Conservation (phyloP, 2,797 vertebrate genomes). For the Dallia pectoralis region DNA sequence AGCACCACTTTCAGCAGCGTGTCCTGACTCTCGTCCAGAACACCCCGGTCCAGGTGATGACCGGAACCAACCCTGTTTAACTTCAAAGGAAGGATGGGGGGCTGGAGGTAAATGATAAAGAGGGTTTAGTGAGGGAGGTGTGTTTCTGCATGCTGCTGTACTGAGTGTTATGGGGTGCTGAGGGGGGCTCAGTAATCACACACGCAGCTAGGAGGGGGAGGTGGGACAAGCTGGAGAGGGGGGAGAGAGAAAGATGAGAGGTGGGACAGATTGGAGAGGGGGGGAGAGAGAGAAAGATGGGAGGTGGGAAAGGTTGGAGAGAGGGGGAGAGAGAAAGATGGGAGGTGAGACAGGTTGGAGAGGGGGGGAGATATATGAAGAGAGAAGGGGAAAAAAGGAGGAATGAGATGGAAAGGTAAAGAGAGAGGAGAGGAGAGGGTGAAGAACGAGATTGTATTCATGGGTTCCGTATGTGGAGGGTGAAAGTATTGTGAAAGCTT, state of each 20-base stretch:
- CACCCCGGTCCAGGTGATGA: no score
- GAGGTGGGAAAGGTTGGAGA: neutral
- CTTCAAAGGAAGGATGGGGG: neutral
- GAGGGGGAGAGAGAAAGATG: neutral
- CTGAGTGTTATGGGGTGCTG: no score
- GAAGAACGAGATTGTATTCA: neutral
- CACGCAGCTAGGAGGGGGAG: no score
- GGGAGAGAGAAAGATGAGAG: neutral
- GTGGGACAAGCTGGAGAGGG: neutral
- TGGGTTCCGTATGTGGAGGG: neutral
- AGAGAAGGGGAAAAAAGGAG: neutral
- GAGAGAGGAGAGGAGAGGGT: neutral
- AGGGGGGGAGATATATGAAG: neutral
- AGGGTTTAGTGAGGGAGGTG: neutral
- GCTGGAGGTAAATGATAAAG: neutral
- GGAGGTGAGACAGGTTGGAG: neutral
- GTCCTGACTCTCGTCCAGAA: no score
- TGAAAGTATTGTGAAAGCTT: neutral
- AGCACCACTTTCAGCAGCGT: no score
- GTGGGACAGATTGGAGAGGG: neutral
- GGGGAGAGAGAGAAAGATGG: no score
- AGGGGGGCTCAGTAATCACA: no score
- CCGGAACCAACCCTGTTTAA: no score
- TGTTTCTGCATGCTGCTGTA: no score
- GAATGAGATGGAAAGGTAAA: no score